Evolutionary conservation across 2,797 vertebrate genomes (phyloP), one percentile per base, ranked within the genome.

Genomic region (Acanthiza pusilla): DNA sequence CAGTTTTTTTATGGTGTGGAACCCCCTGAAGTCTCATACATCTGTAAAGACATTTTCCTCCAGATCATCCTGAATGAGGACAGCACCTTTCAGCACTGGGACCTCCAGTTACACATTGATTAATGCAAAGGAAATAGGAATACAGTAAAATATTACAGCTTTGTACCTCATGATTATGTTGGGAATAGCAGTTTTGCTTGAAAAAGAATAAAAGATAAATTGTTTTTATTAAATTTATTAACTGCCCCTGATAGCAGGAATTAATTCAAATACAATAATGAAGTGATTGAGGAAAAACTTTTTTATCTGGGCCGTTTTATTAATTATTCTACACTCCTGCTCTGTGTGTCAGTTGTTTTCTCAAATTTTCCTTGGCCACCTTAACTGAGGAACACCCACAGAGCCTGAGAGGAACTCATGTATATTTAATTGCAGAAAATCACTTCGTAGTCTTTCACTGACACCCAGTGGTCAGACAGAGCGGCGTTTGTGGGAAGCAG

Each of bases 391-490:
- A 87, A 82, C 81, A 90, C 61, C 20, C 79, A 87, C 32, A 70
- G 60, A 74, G 72, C 21, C 17, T 1, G 38, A 61, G 47, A 48
- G 29, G 67, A 84, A 23, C 42, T 47, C 38, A 3, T 11, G 38
- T 20, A 68, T 30, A 40, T 32, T 45, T 40, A 75, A 71, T 48
- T 7, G 23, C 9, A 76, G 19, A 73, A 87, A 58, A 61, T 23
- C 43, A 30, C 36, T 90, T 27, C 1, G 2, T 40, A 81, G 96
- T 89, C 95, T 94, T 88, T 76, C 61, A 93, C 62, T 97, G 97
- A 96, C 97, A 97, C 78, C 97, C 93, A 70, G 96, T 81, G 97
- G 97, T 57, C 58, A 88, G 8, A 72, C 5, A 40, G 20, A 42
- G 29, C 71, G 48, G 11, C 11, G 34, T 61, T 77, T 51, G n/a